Evolutionary conservation across 2,113 vertebrate species (phyloP).

Genomic region (Hassar affinis): DNA sequence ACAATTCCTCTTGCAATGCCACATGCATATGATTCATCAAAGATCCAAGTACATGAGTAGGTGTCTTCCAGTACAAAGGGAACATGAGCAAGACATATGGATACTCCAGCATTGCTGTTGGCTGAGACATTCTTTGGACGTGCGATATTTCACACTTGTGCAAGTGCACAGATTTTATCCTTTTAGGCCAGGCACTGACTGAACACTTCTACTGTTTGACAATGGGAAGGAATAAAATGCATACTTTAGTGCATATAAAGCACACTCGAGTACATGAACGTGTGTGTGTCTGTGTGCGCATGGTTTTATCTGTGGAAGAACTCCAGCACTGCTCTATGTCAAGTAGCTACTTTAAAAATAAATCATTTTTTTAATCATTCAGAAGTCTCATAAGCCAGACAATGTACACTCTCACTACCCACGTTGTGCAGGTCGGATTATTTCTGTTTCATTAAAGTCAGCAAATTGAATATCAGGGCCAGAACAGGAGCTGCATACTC

Average conservation of each 20-base stretch:
- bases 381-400: constrained; percentile 33
- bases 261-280: neutral
- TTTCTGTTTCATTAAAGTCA: constrained; percentile 72
- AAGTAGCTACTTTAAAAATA: constrained; percentile 4
- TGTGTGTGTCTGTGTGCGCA: constrained; percentile 4
- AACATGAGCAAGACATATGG: constrained; percentile 48
- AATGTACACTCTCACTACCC: constrained; percentile 53
- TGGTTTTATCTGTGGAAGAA: neutral
- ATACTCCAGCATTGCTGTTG: constrained; percentile 23
- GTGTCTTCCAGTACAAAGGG: constrained; percentile 38
- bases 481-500: constrained; percentile 69
- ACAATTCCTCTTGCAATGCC: neutral
- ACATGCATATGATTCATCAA: constrained; percentile 4
- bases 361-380: constrained; percentile 5
- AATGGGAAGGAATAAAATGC: constrained; percentile 16
- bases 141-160: constrained; percentile 44
- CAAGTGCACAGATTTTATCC: constrained; percentile 35
- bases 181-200: constrained; percentile 30
- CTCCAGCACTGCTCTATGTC: neutral
- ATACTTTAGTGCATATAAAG: neutral
- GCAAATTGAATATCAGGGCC: constrained; percentile 71
- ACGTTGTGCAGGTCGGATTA: constrained; percentile 57
- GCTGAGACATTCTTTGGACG: constrained; percentile 31
- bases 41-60: constrained; percentile 38
- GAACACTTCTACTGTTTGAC: constrained; percentile 33